Evolutionary conservation across 2,113 vertebrate genomes (phyloP), one percentile per base, ranked within the genome.

Genomic region (Apistogramma diplotaenia): DNA sequence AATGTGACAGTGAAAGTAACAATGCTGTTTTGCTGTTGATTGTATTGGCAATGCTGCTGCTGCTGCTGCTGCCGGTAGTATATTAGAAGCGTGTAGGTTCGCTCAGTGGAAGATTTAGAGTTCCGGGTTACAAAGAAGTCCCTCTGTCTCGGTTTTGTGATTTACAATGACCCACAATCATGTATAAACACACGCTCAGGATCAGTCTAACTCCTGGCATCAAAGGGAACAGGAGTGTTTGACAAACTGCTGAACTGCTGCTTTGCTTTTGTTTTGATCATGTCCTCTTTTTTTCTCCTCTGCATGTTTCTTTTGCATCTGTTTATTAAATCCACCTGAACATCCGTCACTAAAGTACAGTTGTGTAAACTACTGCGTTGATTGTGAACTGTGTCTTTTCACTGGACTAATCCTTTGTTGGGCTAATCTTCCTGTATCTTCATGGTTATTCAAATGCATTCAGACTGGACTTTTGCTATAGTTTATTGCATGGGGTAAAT

Each of bases 391-490:
- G 1, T 78, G 59, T 54, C 31, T 76, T 21, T 67, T 51, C 29
- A 49, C 21, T 65, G 23, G 37, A 27, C 25, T 67, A 58, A 70
- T 76, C 13, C 40, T 40, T 46, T 60, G 40, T 76, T 55, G 6
- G 61, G 61, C 55, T 83, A 25, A 51, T 78, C 49, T 78, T 13
- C 65, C 16, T 60, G 72, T n/a, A 73, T 58, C 56, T 74, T 71
- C 37, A 43, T 25, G 12, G 60, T 79, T 55, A 27, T 51, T 75
- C 25, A 59, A 4, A 72, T 51, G 21, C 37, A 51, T 51, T 79
- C 13, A 35, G 46, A 56, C 21, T 53, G 49, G 55, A 62, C 29
- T 31, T 33, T 57, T 12, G 56, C 78, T 8, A 1, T 31, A 29
- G 23, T 71, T 71, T 59, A 53, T 15, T 40, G 57, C 57, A 56